Evolutionary conservation across 2,797 vertebrate species (phyloP).

Genomic region (Heterohyrax brucei): DNA sequence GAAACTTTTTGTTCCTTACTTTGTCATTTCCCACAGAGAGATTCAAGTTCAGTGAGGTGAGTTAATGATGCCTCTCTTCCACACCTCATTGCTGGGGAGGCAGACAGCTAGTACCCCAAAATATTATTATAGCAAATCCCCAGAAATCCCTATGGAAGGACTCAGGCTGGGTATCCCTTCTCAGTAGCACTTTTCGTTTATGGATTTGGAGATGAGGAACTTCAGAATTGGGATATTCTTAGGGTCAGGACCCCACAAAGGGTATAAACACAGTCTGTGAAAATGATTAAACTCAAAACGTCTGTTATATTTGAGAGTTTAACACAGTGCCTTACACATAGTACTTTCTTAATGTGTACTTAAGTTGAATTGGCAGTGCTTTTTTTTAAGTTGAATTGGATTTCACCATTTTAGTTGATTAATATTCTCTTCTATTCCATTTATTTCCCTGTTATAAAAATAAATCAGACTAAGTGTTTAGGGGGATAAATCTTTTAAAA

Average conservation of each 20-base stretch:
- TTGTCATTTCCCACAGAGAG: neutral
- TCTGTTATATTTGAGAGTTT: neutral
- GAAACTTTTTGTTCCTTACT: neutral
- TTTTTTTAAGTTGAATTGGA: neutral
- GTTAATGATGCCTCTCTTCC: neutral
- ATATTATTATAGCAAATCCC: neutral
- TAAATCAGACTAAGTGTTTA: neutral
- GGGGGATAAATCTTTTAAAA: neutral
- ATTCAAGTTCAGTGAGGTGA: neutral
- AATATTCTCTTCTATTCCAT: neutral
- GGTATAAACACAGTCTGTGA: neutral
- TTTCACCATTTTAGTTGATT: constrained; percentile 33
- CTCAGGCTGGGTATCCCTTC: neutral
- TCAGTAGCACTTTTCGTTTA: constrained; percentile 3
- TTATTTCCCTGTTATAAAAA: constrained; percentile 45
- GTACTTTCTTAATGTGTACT: neutral
- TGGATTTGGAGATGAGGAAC: neutral
- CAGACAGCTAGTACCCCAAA: neutral
- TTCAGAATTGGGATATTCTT: neutral
- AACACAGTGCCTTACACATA: neutral
- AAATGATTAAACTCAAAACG: neutral
- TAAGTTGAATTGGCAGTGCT: neutral
- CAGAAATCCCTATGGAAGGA: neutral
- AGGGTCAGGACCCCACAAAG: neutral
- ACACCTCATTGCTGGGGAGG: neutral